These are phyloP conservation scores for Meleagris gallopavo DNA, from an alignment of 2,113 vertebrate genomes.

Conservation along the genomic window DNA sequence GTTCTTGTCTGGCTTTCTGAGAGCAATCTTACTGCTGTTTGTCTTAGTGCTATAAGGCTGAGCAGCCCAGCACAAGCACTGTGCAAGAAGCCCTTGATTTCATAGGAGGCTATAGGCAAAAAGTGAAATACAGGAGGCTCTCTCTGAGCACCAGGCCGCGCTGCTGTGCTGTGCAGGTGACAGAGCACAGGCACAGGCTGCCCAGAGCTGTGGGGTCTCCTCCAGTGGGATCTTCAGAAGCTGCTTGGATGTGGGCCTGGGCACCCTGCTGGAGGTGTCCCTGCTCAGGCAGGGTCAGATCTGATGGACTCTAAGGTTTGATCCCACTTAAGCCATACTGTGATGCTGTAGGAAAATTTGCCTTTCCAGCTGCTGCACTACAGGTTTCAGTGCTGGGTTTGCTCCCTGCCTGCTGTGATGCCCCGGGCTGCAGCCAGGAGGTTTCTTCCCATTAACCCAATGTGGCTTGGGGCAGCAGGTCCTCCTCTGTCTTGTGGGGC, in stretches of 20 bases:
- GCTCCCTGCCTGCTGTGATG: background rate
- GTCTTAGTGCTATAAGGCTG: background rate
- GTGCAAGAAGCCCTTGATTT: background rate
- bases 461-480: background rate
- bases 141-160: background rate
- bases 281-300: background rate
- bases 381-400: background rate
- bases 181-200: background rate
- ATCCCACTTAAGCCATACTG: background rate
- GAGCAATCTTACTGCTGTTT: conserved; percentile 42
- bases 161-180: background rate
- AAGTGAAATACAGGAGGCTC: background rate
- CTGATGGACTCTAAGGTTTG: background rate
- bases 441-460: background rate
- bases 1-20: conserved; percentile 54
- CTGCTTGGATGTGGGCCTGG: background rate
- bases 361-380: background rate
- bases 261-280: background rate
- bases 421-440: background rate
- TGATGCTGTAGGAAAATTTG: background rate
- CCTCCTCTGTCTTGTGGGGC: background rate
- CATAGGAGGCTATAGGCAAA: background rate
- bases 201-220: background rate
- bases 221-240: background rate
- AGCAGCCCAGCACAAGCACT: background rate